Evolutionary conservation across 2,888 invertebrate genomes (phyloP).

Genomic region (Octonoba sinensis): DNA sequence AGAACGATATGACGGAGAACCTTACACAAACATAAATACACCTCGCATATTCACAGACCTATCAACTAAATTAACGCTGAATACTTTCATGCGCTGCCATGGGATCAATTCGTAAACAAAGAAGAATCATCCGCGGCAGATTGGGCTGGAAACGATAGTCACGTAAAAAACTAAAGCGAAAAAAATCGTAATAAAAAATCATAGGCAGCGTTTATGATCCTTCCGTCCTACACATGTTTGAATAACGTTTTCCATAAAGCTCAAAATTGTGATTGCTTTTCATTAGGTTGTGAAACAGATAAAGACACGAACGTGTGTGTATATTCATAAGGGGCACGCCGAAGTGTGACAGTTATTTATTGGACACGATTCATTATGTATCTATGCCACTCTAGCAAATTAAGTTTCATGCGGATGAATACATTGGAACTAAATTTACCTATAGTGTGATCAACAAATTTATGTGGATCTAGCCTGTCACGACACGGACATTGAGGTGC

Average conservation of each 20-base stretch:
- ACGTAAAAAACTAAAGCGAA: no score
- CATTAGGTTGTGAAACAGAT: slow-evolving; percentile 32
- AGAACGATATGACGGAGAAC: no score
- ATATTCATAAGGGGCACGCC: slow-evolving; percentile 6
- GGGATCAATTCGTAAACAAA: slow-evolving; percentile 20
- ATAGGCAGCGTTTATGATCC: slow-evolving; percentile 4
- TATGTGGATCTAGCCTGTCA: slow-evolving; percentile 45
- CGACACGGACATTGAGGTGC: slow-evolving; percentile 32
- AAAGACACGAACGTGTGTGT: slow-evolving; percentile 24
- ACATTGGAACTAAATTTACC: slow-evolving; percentile 17
- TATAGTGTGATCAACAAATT: slow-evolving; percentile 50
- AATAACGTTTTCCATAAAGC: slow-evolving; percentile 58
- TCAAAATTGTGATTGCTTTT: slow-evolving; percentile 60
- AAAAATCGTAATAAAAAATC: no score
- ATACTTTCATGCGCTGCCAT: background rate
- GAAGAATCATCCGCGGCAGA: slow-evolving; percentile 1
- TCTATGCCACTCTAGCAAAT: slow-evolving; percentile 58
- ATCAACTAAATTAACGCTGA: no score
- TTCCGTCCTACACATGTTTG: slow-evolving; percentile 51
- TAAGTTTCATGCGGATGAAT: slow-evolving; percentile 44
- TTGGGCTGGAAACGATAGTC: background rate
- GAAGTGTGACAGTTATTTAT: slow-evolving; percentile 62
- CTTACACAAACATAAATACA: no score
- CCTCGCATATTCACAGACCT: no score
- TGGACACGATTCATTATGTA: slow-evolving; percentile 62